These are phyloP conservation scores for Trichopoda pennipes DNA, from an alignment of 2,888 invertebrate species.

Conservation along the genomic window DNA sequence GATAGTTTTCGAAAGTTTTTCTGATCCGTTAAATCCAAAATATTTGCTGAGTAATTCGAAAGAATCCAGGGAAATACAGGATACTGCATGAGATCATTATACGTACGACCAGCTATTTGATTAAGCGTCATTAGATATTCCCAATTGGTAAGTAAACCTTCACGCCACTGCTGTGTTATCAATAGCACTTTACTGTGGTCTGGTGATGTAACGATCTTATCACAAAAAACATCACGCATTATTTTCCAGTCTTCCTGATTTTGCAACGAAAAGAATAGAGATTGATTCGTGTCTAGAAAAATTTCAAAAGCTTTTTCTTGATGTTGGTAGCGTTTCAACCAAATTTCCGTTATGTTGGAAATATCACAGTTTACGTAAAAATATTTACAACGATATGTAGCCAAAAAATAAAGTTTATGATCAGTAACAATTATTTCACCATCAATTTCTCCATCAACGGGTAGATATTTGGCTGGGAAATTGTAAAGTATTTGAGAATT, in stretches of 20 bases:
- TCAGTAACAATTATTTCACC: slow-evolving; percentile 93
- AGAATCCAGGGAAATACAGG: slow-evolving; percentile 94
- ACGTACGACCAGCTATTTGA: slow-evolving; percentile 91
- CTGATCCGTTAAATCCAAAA: slow-evolving; percentile 87
- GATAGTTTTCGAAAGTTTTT: slow-evolving; percentile 87
- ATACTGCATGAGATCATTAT: slow-evolving; percentile 97
- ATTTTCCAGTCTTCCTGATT: slow-evolving; percentile 84
- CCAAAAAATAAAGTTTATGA: slow-evolving; percentile 87
- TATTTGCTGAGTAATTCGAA: slow-evolving; percentile 87
- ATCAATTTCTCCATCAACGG: slow-evolving; percentile 87
- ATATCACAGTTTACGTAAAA: slow-evolving; percentile 84
- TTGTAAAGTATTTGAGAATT: slow-evolving; percentile 90
- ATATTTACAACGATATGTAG: slow-evolving; percentile 82
- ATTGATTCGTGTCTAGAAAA: slow-evolving; percentile 89
- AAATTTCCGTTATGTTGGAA: slow-evolving; percentile 86
- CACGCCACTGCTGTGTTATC: slow-evolving; percentile 89
- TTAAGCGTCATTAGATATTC: slow-evolving; percentile 94
- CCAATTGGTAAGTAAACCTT: slow-evolving; percentile 92
- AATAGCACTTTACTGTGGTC: slow-evolving; percentile 84
- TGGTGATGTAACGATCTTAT: slow-evolving; percentile 80
- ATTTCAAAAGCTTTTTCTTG: slow-evolving; percentile 92
- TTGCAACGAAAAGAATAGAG: slow-evolving; percentile 89
- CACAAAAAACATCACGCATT: slow-evolving; percentile 81
- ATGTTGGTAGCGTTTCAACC: slow-evolving; percentile 89
- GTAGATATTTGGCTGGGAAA: slow-evolving; percentile 88